Evolutionary conservation across 2,113 vertebrate species (phyloP).

Genomic region (Coreoperca whiteheadi): DNA sequence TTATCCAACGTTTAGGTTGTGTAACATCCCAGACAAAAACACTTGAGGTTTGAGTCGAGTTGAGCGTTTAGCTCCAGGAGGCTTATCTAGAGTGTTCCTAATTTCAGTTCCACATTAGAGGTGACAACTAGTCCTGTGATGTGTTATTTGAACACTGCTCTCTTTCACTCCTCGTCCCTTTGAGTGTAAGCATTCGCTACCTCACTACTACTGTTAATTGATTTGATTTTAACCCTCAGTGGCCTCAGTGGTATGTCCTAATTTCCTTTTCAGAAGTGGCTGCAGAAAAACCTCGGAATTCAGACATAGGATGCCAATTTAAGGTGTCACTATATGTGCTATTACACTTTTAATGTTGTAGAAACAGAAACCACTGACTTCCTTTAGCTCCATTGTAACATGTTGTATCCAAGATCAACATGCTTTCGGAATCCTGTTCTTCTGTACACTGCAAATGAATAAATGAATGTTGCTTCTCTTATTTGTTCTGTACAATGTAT

Average conservation of each 20-base stretch:
- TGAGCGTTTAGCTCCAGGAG: not conserved
- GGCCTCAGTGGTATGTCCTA: not conserved
- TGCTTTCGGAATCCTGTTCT: not conserved
- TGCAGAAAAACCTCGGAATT: not conserved
- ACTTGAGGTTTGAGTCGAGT: not conserved
- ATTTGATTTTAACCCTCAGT: not conserved
- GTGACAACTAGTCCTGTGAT: slow-evolving; percentile 50
- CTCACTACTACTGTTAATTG: not conserved
- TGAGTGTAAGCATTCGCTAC: not conserved
- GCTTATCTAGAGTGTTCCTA: slow-evolving; percentile 8
- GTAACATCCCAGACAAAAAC: not conserved
- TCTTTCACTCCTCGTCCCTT: slow-evolving; percentile 23
- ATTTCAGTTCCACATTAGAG: slow-evolving; percentile 27
- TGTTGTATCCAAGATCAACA: not conserved
- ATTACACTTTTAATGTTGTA: not conserved
- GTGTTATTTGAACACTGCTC: slow-evolving; percentile 8
- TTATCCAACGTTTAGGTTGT: not conserved
- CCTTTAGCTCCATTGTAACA: not conserved
- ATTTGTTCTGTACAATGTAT: not conserved
- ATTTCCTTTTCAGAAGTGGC: not conserved
- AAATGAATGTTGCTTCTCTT: not conserved
- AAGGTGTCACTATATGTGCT: not conserved
- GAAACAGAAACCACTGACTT: not conserved
- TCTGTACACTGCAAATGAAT: not conserved
- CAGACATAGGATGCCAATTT: not conserved